A percentile compares a stretch with the other conserved stretches of the same genome.
Evolutionary conservation across 2,113 vertebrate species (phyloP).

Genomic region (Gallinago paraguaiae): DNA sequence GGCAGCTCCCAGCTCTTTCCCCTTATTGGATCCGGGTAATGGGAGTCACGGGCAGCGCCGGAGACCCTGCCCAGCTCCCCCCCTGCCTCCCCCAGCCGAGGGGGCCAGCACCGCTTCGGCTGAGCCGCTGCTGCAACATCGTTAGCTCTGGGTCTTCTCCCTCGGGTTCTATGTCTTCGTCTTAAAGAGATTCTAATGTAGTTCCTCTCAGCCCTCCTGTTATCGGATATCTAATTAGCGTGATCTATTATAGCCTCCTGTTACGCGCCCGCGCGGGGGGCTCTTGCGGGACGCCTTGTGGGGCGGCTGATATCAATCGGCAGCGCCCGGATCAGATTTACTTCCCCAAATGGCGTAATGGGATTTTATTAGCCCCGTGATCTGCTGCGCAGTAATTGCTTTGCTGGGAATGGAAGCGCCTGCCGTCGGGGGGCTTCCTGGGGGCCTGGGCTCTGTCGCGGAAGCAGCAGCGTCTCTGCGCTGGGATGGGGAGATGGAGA

Average conservation of each 20-base stretch:
- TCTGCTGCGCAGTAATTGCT: constrained; percentile 54
- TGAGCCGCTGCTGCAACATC: constrained; percentile 3
- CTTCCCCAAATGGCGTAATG: constrained; percentile 56
- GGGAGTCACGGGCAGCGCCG: constrained; percentile 48
- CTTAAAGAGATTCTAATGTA: constrained; percentile 56
- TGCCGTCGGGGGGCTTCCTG: background rate
- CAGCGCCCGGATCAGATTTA: constrained; percentile 51
- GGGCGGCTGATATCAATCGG: constrained; percentile 15
- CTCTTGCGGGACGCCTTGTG: constrained; percentile 14
- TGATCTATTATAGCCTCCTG: background rate
- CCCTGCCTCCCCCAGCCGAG: background rate
- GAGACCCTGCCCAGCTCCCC: background rate
- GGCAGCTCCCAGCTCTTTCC: constrained; percentile 42
- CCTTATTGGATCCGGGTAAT: constrained; percentile 58
- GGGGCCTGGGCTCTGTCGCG: background rate
- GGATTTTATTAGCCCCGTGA: constrained; percentile 60
- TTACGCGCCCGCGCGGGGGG: background rate
- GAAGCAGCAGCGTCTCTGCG: background rate
- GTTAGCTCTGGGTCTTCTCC: constrained; percentile 34
- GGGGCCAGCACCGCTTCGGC: background rate
- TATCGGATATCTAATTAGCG: constrained; percentile 54
- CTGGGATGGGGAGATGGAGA: background rate
- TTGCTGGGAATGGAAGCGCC: constrained; percentile 58
- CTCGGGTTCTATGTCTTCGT: constrained; percentile 20
- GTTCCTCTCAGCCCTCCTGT: constrained; percentile 28